Base-by-base conservation (phyloP, 2,797 vertebrate species). In the Ataeniobius toweri region DNA sequence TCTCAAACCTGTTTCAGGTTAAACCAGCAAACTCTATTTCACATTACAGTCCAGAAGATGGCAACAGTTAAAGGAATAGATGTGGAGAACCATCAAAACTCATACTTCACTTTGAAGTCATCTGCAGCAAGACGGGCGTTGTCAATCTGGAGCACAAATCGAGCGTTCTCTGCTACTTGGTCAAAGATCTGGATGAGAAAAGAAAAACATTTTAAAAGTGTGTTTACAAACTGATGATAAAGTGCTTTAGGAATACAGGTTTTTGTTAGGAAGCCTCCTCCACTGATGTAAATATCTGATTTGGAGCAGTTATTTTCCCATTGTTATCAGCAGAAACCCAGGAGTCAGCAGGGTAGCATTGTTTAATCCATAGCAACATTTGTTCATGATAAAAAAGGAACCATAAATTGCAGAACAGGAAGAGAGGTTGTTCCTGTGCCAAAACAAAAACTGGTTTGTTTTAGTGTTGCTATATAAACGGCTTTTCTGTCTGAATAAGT, bases 61-160 rank as follows among this genome's bases (percentile, higher is more conserved):
- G 3, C 22, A 70, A 24, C 8, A 59, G 5, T 71, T 14, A 14
- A 14, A 74, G 58, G 28, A 24, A 46, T 36, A 28, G 13, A 48
- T 20, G 22, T 73, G 13, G 79, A 67, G n/a, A 51, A 24, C 46
- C 39, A 12, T 7, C 6, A 82, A 71, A 48, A 59, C 58, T 91
- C 95, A 65, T 93, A 98, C 97, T 99, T 99, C 48, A 98, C 95
- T 93, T 96, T 95, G 91, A 99, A 99, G 91, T 99, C 98, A 0
- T 98, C 97, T 1, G 96, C 96, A 0, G 98, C 98, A 74, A 99
- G 95, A 2, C 97, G 96, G 4, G 97, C 97, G 1, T 99, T 99
- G 93, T 99, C 98, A 0, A 99, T 98, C 95, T 98, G 97, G 82
- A 99, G 96, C 78, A 97, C 95, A 0, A 94, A 88, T 10, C 95